A percentile compares a stretch with the other conserved stretches of the same genome.
These are phyloP conservation scores for Salarias fasciatus DNA, from an alignment of 2,797 vertebrate species.

Conservation along the genomic window DNA sequence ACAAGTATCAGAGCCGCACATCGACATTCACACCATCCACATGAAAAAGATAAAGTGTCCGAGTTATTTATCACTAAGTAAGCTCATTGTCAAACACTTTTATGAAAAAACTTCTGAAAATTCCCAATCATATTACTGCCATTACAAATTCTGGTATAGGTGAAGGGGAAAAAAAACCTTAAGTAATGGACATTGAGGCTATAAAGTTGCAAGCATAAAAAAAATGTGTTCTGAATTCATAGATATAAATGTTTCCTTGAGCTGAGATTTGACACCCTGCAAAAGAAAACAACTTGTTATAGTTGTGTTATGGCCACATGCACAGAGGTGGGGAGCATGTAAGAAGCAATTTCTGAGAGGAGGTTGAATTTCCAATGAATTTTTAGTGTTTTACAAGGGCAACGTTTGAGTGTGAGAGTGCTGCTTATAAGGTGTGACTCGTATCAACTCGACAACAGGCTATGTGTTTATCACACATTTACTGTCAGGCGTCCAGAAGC, in stretches of 20 bases:
- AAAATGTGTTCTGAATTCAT: constrained; percentile 22
- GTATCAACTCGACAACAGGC: constrained; percentile 46
- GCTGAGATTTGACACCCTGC: constrained; percentile 25
- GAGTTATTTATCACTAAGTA: constrained; percentile 33
- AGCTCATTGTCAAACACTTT: constrained; percentile 15
- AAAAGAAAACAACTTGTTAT: constrained; percentile 24
- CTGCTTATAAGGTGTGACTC: constrained; percentile 40
- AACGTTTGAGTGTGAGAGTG: constrained; percentile 52
- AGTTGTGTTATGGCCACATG: constrained; percentile 32
- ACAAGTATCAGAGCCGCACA: constrained; percentile 38
- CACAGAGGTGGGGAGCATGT: constrained; percentile 19
- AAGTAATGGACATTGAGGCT: constrained; percentile 33
- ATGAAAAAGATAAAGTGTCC: constrained; percentile 33
- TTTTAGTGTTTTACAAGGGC: constrained; percentile 51
- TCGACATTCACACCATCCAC: constrained; percentile 43
- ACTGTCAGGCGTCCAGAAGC: constrained; percentile 43
- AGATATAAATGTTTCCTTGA: constrained; percentile 37
- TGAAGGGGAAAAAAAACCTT: constrained; percentile 33
- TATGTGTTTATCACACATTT: constrained; percentile 57
- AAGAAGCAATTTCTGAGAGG: constrained; percentile 44
- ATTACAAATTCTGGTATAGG: constrained; percentile 30
- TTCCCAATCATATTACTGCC: constrained; percentile 2
- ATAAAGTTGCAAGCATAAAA: constrained; percentile 1
- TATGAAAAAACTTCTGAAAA: constrained; percentile 26
- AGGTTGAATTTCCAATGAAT: constrained; percentile 52